phyloP scores from a whole-genome alignment of 2,888 invertebrate species.

The Mythimna albipuncta region DNA sequence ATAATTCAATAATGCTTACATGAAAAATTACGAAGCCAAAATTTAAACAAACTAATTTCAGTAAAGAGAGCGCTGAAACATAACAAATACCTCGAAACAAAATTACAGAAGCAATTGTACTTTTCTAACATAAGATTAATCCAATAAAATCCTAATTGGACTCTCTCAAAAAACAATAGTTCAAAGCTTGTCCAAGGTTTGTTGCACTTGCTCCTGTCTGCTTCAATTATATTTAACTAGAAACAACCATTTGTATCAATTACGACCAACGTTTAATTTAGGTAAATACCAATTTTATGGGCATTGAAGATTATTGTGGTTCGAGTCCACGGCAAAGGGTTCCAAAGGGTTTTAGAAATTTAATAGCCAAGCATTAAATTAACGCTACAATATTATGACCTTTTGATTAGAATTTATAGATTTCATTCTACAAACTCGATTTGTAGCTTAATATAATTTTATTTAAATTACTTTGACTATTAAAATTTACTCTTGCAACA shows the following conservation, averaged over 20 bases:
- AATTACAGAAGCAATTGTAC: conserved; percentile 22
- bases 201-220: conserved; percentile 76
- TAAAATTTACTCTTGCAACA: conserved; percentile 15
- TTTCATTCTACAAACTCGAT: conserved; percentile 52
- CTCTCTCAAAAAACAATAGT: conserved; percentile 52
- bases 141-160: conserved; percentile 50
- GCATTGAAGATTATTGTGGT: conserved; percentile 82
- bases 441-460: conserved; percentile 25
- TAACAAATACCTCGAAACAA: conserved; percentile 13
- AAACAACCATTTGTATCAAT: conserved; percentile 90
- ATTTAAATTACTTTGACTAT: conserved; percentile 46
- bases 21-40: background rate
- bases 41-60: conserved; percentile 2
- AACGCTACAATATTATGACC: conserved; percentile 68
- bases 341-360: conserved; percentile 83
- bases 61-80: conserved; percentile 4
- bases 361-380: conserved; percentile 77
- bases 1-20: background rate
- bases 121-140: conserved; percentile 41
- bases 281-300: conserved; percentile 89
- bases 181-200: conserved; percentile 61
- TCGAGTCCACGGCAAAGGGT: conserved; percentile 69
- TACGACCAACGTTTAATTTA: conserved; percentile 86
- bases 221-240: conserved; percentile 87
- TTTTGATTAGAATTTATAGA: conserved; percentile 83